phyloP scores from a whole-genome alignment of 2,888 invertebrate species.

The Philereme vetulata region DNA sequence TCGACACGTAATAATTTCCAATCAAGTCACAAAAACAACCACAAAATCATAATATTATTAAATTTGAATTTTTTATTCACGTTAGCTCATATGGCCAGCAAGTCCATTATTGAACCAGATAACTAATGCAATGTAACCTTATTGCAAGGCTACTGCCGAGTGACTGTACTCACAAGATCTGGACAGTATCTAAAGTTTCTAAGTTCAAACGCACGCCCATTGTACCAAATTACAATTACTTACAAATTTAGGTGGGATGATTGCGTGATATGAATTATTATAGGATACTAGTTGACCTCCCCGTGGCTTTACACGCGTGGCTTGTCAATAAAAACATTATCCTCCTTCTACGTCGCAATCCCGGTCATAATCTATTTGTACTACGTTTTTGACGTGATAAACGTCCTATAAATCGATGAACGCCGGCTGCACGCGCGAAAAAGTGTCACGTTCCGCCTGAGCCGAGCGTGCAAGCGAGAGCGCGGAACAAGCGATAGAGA shows the following conservation, averaged over 20 bases:
- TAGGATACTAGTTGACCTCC: neutral
- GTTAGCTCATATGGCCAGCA: conserved; percentile 7
- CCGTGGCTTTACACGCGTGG: too few species aligned
- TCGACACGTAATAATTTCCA: neutral
- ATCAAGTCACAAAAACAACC: conserved; percentile 2
- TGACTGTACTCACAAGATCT: conserved; percentile 13
- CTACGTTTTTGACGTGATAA: too few species aligned
- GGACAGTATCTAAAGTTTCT: conserved; percentile 5
- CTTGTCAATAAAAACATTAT: too few species aligned
- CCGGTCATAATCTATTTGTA: too few species aligned
- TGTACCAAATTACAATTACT: neutral
- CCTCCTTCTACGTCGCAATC: too few species aligned
- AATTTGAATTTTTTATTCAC: conserved; percentile 11
- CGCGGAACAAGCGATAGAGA: too few species aligned
- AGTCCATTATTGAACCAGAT: conserved; percentile 15
- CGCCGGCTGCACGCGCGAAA: too few species aligned
- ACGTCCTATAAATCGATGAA: too few species aligned
- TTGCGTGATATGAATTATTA: neutral
- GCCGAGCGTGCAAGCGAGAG: too few species aligned
- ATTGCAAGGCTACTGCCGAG: conserved; percentile 15
- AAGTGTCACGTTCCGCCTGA: too few species aligned
- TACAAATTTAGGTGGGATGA: neutral
- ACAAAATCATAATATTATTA: neutral
- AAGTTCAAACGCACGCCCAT: too few species aligned
- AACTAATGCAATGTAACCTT: conserved; percentile 7